A percentile compares a stretch with the other conserved stretches of the same genome.
Conservation (phyloP, 1,140 invertebrate species). For the Venustaconcha ellipsiformis region DNA sequence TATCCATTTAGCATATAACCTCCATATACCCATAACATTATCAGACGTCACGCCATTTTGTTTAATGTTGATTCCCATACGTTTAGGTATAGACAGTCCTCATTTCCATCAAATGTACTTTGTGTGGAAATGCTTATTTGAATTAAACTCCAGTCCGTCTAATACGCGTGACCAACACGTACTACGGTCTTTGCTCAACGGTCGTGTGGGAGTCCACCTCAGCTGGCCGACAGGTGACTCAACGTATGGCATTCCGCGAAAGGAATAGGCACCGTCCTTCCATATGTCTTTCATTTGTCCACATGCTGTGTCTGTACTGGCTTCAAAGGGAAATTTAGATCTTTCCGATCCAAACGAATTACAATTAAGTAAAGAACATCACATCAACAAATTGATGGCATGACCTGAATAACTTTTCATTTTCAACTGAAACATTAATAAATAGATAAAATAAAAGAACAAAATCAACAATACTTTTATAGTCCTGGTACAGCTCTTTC, state of each 20-base stretch:
- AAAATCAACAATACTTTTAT: too few relatives aligned
- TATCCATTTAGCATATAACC: slow-evolving; percentile 20
- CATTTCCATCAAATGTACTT: slow-evolving; percentile 20
- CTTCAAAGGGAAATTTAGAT: not conserved
- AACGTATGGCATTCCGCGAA: slow-evolving; percentile 15
- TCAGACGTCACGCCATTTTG: slow-evolving; percentile 30
- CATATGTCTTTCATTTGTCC: slow-evolving; percentile 4
- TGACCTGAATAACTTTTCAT: too few relatives aligned
- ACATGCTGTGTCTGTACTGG: slow-evolving; percentile 9
- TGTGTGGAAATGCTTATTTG: not conserved
- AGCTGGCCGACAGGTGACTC: slow-evolving; percentile 5
- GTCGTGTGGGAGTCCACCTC: slow-evolving; percentile 13
- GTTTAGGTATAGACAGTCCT: slow-evolving; percentile 61
- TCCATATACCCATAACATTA: slow-evolving; percentile 54
- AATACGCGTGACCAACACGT: slow-evolving; percentile 13
- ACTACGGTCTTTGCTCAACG: not conserved
- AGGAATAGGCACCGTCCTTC: not conserved
- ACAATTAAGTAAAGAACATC: too few relatives aligned
- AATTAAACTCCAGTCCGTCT: not conserved
- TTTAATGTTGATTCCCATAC: slow-evolving; percentile 49
- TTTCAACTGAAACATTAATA: too few relatives aligned
- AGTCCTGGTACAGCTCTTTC: too few relatives aligned
- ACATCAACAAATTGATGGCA: too few relatives aligned
- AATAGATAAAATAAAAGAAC: too few relatives aligned
- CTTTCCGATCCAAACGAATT: too few relatives aligned